Base-by-base conservation (phyloP, 2,888 invertebrate genomes). In the Nudaria mundana region DNA sequence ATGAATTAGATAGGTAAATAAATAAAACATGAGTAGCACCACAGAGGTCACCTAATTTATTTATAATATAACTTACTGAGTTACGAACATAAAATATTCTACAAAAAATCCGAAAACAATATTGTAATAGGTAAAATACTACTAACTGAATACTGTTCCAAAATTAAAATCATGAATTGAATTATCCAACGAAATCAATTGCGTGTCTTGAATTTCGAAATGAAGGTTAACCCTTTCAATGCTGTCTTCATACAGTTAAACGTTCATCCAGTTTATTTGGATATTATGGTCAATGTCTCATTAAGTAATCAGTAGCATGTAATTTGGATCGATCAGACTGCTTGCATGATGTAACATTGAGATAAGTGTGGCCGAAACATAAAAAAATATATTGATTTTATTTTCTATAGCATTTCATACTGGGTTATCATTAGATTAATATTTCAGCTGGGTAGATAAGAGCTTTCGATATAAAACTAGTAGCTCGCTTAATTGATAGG, bases 381-480 rank as follows among this genome's bases (percentile, higher is more conserved):
- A 56, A 65, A 66, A 71, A 68, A n/a, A n/a, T n/a, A 66, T 83
- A 84, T 85, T 76, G 83, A 83, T 85, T 82, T 75, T 76, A 63
- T 58, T 64, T 53, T 56, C 36, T 45, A 47, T 52, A 36, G 50
- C 48, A 54, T 45, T 58, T 50, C 29, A 51, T 50, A 44, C 42
- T 44, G 36, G 31, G 50, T 52, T 59, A 54, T 59, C 56, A 43
- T 43, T 56, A 50, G 49, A 55, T 60, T 52, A 52, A 56, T 54
- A 48, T 52, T 48, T 44, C 48, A 47, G 42, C 44, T 51, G 46
- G 34, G 30, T 49, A 46, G 49, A 46, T 41, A 44, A 32, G 18
- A 39, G 34, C 38, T 38, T 50, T 13, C 49, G 44, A 33, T 39
- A 33, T 48, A 8, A 13, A 34, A 37, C 36, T 25, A 41, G 43